A percentile compares a stretch with the other conserved stretches of the same genome.
Conservation (phyloP, 2,113 vertebrate species). For the Hemichromis elongatus region DNA sequence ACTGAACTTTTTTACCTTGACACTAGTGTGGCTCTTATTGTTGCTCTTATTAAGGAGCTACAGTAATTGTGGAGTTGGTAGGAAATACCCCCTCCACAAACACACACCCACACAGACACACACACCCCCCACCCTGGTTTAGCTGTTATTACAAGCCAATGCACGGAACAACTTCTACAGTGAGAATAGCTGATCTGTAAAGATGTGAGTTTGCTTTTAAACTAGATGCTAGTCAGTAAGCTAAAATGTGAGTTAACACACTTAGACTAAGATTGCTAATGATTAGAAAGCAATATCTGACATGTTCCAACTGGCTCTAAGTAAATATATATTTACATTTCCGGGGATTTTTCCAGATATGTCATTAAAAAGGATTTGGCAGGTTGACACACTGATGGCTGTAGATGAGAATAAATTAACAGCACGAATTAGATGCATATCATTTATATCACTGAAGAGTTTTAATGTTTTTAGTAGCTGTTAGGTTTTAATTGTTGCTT, state of each 20-base stretch:
- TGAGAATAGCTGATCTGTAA: no score
- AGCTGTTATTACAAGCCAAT: no score
- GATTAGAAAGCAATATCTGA: no score
- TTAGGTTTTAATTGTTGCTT: background rate
- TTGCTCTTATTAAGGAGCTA: background rate
- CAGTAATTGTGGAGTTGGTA: background rate
- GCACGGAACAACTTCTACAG: no score
- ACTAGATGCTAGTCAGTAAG: background rate
- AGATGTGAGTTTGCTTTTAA: background rate
- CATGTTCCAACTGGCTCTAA: no score
- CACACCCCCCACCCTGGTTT: no score
- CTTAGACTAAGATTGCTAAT: no score
- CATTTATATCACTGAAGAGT: background rate
- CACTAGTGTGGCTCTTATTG: background rate
- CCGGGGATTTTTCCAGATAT: background rate
- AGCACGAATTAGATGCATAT: no score
- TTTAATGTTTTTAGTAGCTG: background rate
- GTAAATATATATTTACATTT: background rate
- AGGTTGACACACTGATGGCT: background rate
- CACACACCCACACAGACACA: no score
- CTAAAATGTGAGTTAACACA: no score
- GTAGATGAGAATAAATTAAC: background rate
- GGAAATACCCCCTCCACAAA: background rate
- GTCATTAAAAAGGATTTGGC: background rate
- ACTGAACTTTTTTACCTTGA: background rate